Percentiles rank a stretch among this genome's conserved stretches.
phyloP scores from a whole-genome alignment of 2,113 vertebrate genomes.

The Haliaeetus leucogaster region DNA sequence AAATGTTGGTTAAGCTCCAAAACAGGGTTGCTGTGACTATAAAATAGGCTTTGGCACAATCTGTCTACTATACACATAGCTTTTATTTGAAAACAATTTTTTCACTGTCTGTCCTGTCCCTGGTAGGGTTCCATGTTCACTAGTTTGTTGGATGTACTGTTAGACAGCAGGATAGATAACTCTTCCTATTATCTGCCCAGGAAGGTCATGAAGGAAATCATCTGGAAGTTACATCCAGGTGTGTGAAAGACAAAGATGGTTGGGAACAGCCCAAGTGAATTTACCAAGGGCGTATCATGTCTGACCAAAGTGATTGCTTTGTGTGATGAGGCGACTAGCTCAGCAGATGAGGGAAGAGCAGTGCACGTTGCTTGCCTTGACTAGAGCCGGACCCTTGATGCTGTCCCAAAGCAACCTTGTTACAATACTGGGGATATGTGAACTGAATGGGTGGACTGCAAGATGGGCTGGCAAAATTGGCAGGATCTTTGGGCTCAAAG shows the following conservation, averaged over 20 bases:
- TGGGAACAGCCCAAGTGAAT: neutral
- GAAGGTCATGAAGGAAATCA: neutral
- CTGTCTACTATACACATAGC: neutral
- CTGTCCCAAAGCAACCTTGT: neutral
- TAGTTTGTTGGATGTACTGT: neutral
- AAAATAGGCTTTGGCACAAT: neutral
- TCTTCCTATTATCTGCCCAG: neutral
- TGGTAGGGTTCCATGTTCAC: neutral
- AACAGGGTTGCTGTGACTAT: neutral
- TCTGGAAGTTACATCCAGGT: neutral
- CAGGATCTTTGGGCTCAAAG: neutral
- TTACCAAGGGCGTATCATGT: neutral
- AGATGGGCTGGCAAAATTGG: neutral
- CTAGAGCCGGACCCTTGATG: neutral
- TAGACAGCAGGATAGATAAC: neutral
- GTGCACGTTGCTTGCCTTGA: neutral
- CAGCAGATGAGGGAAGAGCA: neutral
- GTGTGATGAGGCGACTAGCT: neutral
- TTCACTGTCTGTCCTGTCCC: neutral
- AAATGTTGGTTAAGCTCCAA: neutral
- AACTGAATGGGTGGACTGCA: neutral
- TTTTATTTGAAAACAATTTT: neutral
- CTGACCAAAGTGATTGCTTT: neutral
- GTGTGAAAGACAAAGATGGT: neutral
- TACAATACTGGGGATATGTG: neutral